Base-by-base conservation (phyloP, 2,113 vertebrate genomes). In the Pampusana beccarii region DNA sequence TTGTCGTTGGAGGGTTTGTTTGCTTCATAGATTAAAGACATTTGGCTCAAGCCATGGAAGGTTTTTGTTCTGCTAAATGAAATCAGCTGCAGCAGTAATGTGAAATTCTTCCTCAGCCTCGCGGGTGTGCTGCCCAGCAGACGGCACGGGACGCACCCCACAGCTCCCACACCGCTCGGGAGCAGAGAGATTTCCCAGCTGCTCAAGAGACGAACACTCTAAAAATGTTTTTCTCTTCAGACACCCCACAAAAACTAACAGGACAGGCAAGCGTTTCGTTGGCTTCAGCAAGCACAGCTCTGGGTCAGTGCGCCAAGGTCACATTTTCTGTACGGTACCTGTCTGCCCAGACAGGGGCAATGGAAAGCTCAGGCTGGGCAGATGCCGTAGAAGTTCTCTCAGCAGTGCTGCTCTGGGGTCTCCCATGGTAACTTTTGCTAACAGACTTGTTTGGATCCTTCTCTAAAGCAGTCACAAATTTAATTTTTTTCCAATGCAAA, bases 1-100 rank as follows among this genome's bases (percentile, higher is more conserved):
- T 78, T 92, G 48, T 69, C 74, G 40, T 92, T 90, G 85, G 82
- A 94, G 80, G 42, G 64, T 84, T 94, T 94, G 86, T 94, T 95
- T 96, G 88, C 82, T 93, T 96, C 92, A 31, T 13, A 92, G 95
- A 94, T 92, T 92, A 96, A 96, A 96, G 88, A 84, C 88, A 93
- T 86, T 96, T 94, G 92, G 88, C 90, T 92, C 64, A 79, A 81
- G 57, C 73, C 56, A 10, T 65, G 82, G 90, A 94, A 96, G 90
- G 95, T 71, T 96, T 96, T 93, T 95, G 82, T 94, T 93, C 90
- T 29, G 82, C 86, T 95, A 94, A 97, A 71, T 81, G 95, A 92
- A 96, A 91, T 95, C 95, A 97, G 92, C 90, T 96, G 93, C 62
- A 71, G 88, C 91, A 88, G 73, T 18, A 56, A 96, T 86, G 26